Evolutionary conservation across 2,888 invertebrate genomes (phyloP), one percentile per base, ranked within the genome.

Genomic region (Eurytoma adleriae): DNA sequence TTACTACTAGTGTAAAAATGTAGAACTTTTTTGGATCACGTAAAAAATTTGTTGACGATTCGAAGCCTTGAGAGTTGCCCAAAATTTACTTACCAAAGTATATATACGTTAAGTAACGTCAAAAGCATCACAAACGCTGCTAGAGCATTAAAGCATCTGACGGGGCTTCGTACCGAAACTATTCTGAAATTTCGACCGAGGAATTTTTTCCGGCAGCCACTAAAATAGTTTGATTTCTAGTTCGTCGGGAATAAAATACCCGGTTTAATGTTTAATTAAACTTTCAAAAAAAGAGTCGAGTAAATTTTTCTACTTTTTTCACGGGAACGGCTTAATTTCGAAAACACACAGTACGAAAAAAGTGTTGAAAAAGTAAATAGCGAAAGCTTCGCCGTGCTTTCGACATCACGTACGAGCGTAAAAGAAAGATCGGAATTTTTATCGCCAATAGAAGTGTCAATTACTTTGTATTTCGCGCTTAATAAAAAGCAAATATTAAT

Each of bases 91-190:
- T 72, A 50, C 40, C 77, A 64, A 80, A 77, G 77, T 77, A 52
- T 62, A 48, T 75, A 62, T 62, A 77, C 59, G 40, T 79, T 62
- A 77, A 72, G 52, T 70, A 52, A 78, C 74, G 59, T 78, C 78
- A 81, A 78, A 78, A 78, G 73, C 81, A 74, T 78, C 78, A 67
- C 62, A 68, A 80, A 72, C 74, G 81, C 81, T 78, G 70, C 40
- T 73, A 70, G 69, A 70, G 59, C 40, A 74, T 64, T 64, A 78
- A 70, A 73, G 80, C 59, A 66, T 61, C 70, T 30, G 73, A 62
- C 56, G 27, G 48, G 70, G 69, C 78, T 78, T 24, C 77, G 40
- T 74, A 74, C 73, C 71, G 77, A 77, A 68, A 69, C 66, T 72
- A 57, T 40, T 62, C 40, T 13, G 52, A 70, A 68, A 57, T 57